Conservation (phyloP, 2,113 vertebrate species). For the Zosterops borbonicus region DNA sequence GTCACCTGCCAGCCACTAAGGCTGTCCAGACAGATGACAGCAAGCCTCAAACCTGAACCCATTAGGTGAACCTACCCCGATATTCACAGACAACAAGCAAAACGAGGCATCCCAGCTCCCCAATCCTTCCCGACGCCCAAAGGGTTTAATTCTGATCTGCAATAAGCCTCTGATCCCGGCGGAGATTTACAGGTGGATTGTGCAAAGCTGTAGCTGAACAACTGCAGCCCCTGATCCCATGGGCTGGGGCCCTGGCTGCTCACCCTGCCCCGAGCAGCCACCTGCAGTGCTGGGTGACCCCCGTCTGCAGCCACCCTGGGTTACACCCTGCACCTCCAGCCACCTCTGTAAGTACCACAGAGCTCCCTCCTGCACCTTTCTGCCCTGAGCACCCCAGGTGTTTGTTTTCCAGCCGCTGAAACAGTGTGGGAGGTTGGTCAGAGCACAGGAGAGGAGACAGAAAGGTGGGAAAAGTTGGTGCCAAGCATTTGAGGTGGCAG, state of each 20-base stretch:
- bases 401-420: background rate
- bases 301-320: rapidly evolving
- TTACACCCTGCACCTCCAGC: background rate
- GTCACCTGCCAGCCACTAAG: background rate
- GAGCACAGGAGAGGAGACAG: background rate
- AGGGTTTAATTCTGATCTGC: conserved; percentile 44
- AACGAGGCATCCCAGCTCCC: background rate
- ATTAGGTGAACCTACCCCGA: background rate
- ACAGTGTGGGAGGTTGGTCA: rapidly evolving
- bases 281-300: background rate
- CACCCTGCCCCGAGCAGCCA: background rate
- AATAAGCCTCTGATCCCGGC: conserved; percentile 60
- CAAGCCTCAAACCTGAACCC: background rate
- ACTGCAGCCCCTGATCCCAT: background rate
- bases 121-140: background rate
- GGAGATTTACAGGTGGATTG: conserved; percentile 63
- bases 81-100: background rate
- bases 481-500: background rate
- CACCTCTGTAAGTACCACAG: background rate
- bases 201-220: conserved; percentile 36
- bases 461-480: background rate
- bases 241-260: background rate
- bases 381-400: background rate
- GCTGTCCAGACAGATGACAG: background rate
- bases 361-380: background rate